Conservation (phyloP, 2,888 invertebrate genomes). For the Heliconius hortense region DNA sequence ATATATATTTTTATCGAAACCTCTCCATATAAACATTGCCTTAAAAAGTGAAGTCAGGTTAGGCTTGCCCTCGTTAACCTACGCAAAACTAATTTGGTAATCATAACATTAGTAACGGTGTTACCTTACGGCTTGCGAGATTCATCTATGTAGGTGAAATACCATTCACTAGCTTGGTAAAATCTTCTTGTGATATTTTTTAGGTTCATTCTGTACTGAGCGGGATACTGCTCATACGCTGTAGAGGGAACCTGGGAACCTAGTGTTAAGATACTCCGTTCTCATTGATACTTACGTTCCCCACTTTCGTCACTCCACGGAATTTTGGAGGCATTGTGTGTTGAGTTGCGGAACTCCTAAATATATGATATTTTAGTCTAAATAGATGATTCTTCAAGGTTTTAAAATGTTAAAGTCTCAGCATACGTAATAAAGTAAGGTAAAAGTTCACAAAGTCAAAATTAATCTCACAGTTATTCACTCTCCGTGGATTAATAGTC, state of each 20-base stretch:
- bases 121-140: conserved; percentile 10
- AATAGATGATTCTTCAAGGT: too few species aligned
- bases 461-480: too few species aligned
- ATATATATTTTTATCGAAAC: not conserved
- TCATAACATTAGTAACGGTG: conserved; percentile 19
- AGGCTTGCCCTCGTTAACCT: conserved; percentile 25
- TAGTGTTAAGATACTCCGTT: not conserved
- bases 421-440: not conserved
- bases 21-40: not conserved
- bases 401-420: too few species aligned
- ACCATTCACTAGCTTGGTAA: not conserved
- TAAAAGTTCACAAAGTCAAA: too few species aligned
- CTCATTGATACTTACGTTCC: not conserved
- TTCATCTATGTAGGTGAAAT: conserved; percentile 7
- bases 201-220: not conserved
- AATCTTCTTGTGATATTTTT: not conserved
- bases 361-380: too few species aligned
- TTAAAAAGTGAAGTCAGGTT: not conserved
- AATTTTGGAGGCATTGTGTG: too few species aligned
- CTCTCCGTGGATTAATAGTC: too few species aligned
- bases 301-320: too few species aligned
- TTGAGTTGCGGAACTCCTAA: too few species aligned
- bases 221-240: not conserved
- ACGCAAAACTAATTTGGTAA: conserved; percentile 30
- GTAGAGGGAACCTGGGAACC: not conserved